A percentile compares a stretch with the other conserved stretches of the same genome.
Evolutionary conservation across 2,113 vertebrate genomes (phyloP).

Genomic region (Neogobius melanostomus): DNA sequence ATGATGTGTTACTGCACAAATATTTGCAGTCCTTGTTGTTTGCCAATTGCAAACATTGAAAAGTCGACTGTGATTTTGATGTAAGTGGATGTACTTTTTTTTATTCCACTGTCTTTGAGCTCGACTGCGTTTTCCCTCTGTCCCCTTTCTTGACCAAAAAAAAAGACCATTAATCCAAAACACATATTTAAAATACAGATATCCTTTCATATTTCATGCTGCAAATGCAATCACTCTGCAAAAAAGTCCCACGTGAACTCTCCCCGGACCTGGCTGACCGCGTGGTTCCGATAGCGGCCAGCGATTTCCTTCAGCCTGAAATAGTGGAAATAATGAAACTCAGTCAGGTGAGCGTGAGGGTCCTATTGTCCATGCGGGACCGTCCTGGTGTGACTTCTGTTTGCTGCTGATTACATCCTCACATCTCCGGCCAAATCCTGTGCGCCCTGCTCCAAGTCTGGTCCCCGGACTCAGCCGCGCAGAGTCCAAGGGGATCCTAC

Average conservation of each 20-base stretch:
- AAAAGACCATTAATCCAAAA: not conserved
- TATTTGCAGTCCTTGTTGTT: too few relatives aligned
- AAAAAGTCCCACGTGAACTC: not conserved
- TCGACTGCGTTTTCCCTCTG: not conserved
- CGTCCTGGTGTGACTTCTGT: constrained; percentile 54
- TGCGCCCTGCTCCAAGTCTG: constrained; percentile 52
- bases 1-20: too few relatives aligned
- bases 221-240: not conserved
- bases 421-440: constrained; percentile 55
- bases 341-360: constrained; percentile 40
- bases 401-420: constrained; percentile 62
- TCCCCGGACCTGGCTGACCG: not conserved
- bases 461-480: constrained; percentile 44
- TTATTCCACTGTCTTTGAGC: not conserved
- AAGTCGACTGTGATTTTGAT: too few relatives aligned
- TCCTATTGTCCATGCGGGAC: constrained; percentile 57
- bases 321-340: constrained; percentile 49
- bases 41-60: too few relatives aligned
- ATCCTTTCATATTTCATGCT: not conserved
- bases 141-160: not conserved
- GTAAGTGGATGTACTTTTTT: not conserved
- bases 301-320: constrained; percentile 31
- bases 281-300: constrained; percentile 6
- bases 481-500: constrained; percentile 39
- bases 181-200: not conserved